Percentiles rank a stretch among this genome's conserved stretches.
Evolutionary conservation across 2,113 vertebrate genomes (phyloP).

Genomic region (Lycaon pictus): DNA sequence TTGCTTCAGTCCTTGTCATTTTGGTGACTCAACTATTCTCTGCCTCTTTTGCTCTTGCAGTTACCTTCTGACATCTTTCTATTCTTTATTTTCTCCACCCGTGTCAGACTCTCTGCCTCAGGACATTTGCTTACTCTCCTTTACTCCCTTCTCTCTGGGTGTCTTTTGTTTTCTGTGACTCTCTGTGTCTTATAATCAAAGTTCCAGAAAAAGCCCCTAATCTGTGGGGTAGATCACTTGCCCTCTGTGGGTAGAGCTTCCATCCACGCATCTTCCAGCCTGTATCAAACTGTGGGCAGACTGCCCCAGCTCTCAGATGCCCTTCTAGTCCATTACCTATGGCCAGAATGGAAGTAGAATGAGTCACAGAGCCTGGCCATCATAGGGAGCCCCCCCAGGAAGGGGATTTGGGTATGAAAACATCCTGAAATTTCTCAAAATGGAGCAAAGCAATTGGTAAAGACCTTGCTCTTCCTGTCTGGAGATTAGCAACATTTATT

Average conservation of each 20-base stretch:
- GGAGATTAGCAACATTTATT: background rate
- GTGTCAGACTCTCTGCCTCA: background rate
- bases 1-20: background rate
- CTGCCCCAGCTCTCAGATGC: background rate
- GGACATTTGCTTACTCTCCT: background rate
- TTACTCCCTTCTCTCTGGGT: background rate
- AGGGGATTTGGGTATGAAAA: background rate
- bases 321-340: too few relatives aligned
- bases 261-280: background rate
- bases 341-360: background rate
- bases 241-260: background rate
- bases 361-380: background rate
- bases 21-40: background rate
- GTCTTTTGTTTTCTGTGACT: background rate
- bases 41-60: background rate
- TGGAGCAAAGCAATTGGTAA: background rate
- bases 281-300: background rate
- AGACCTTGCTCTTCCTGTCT: background rate
- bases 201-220: background rate
- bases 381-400: background rate
- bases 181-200: background rate
- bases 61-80: background rate
- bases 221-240: background rate
- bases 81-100: background rate
- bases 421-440: background rate